Evolutionary conservation across 2,797 vertebrate species (phyloP), one percentile per base, ranked within the genome.

Genomic region (Picus viridis): DNA sequence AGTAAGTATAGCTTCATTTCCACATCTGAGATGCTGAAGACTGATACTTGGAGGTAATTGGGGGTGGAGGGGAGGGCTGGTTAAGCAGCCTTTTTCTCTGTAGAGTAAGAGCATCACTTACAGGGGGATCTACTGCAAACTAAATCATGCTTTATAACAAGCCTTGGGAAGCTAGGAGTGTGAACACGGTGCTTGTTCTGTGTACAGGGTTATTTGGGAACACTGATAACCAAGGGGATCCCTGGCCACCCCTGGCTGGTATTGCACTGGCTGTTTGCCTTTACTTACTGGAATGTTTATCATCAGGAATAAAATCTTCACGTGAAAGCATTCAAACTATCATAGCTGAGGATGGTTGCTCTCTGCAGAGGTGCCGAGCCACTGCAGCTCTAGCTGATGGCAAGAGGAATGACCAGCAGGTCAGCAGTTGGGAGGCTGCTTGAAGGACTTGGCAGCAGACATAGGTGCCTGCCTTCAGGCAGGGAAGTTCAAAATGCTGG

Each of bases 11-110:
- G 10, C 41, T 86, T 64, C 32, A 61, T 89, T 91, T 89, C 53
- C 34, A 17, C 27, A 45, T 91, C 16, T 9, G 41, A 71, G 45
- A 43, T 63, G 12, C 29, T 82, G n/a, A 36, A 58, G 22, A 12
- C 36, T 3, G 9, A 16, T 71, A 19, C 6, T 41, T 0, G 0
- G 56, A 71, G 29, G 29, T 74, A n/a, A 11, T 12, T 36, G 26
- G 2, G 19, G 29, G 3, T 57, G 12, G 18, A 65, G 11, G 12
- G 34, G 20, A 27, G 41, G 36, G 39, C 32, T 83, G 36, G 18
- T n/a, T 58, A 30, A 53, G 16, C 30, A 41, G 61, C 16, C 2
- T 72, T 93, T 78, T 83, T 63, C 56, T 85, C 19, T 67, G 30
- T 51, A 22, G 64, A 89, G 53, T 29, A 19, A 59, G 49, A 57